Conservation (phyloP, 2,888 invertebrate species). For the Spisula subtruncata region DNA sequence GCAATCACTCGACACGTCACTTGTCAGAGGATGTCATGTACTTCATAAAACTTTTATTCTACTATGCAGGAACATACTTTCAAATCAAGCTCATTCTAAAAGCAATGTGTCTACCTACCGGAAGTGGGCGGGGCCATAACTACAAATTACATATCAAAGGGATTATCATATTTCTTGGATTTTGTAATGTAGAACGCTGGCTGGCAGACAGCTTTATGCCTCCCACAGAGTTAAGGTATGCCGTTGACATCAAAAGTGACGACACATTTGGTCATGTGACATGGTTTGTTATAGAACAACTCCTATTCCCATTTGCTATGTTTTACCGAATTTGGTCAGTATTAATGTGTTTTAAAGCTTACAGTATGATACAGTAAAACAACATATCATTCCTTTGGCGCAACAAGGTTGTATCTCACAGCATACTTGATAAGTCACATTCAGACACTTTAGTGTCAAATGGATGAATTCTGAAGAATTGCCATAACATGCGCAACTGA, state of each 20-base stretch:
- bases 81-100: slow-evolving; percentile 24
- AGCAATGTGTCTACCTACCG: background rate
- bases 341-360: slow-evolving; percentile 22
- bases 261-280: slow-evolving; percentile 32
- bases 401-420: no score
- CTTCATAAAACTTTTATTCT: slow-evolving; percentile 32
- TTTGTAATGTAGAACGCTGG: slow-evolving; percentile 40
- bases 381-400: no score
- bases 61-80: slow-evolving; percentile 24
- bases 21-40: slow-evolving; percentile 19
- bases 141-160: slow-evolving; percentile 10
- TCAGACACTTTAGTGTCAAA: no score
- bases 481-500: no score
- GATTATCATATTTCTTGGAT: slow-evolving; percentile 26
- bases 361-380: background rate
- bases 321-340: slow-evolving; percentile 13
- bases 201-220: slow-evolving; percentile 28
- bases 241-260: slow-evolving; percentile 15
- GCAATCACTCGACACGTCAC: background rate
- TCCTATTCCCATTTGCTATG: slow-evolving; percentile 26
- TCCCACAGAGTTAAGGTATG: slow-evolving; percentile 20
- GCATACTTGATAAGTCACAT: no score
- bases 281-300: slow-evolving; percentile 33
- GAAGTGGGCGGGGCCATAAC: background rate
- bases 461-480: no score